Conservation (phyloP, 2,797 vertebrate genomes). For the Synanceia verrucosa region DNA sequence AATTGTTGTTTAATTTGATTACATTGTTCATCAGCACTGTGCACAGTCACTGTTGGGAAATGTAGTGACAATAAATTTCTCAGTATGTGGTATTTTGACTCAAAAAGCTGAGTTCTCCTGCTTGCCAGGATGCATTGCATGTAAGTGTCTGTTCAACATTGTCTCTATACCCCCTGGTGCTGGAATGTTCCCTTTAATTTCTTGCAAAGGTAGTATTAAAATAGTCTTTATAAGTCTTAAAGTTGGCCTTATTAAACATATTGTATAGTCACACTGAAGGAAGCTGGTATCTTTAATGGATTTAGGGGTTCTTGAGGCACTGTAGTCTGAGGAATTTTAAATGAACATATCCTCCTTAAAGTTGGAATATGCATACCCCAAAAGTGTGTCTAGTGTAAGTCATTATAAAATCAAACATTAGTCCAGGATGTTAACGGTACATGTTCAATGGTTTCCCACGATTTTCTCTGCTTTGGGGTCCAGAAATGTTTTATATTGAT, state of each 20-base stretch:
- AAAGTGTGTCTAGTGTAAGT: not conserved
- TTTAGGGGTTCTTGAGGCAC: not conserved
- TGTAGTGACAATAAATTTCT: too few species aligned
- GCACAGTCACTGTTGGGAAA: too few species aligned
- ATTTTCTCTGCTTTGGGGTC: not conserved
- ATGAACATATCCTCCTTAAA: not conserved
- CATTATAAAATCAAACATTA: conserved; percentile 31
- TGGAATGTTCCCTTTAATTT: not conserved
- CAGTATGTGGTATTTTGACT: too few species aligned
- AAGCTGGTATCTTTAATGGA: not conserved
- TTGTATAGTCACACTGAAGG: not conserved
- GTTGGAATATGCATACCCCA: conserved; percentile 9
- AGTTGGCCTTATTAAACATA: conserved; percentile 4
- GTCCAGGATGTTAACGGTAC: conserved; percentile 23
- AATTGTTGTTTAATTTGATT: too few species aligned
- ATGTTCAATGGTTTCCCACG: conserved; percentile 3
- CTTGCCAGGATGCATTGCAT: too few species aligned
- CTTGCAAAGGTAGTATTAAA: not conserved
- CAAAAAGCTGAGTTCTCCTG: too few species aligned
- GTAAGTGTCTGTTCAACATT: too few species aligned
- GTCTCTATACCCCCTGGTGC: too few species aligned
- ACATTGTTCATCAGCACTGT: too few species aligned
- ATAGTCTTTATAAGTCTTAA: not conserved
- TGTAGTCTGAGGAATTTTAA: not conserved
- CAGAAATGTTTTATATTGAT: conserved; percentile 3